Evolutionary conservation across 1,140 invertebrate species (phyloP), one percentile per base, ranked within the genome.

Genomic region (Physella acuta): DNA sequence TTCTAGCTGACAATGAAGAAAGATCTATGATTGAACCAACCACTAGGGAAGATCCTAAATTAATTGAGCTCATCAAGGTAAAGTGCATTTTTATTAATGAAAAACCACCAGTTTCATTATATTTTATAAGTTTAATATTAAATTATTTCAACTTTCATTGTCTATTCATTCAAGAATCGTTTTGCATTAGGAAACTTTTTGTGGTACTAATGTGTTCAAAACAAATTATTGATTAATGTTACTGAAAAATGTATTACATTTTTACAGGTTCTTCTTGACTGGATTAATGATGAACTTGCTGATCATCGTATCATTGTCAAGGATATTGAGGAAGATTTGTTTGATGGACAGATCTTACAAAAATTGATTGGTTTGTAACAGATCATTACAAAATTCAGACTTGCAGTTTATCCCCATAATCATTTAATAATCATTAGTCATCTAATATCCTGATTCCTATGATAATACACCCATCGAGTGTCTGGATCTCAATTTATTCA

Each of bases 201-300:
- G 8, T 28, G 11, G 58, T 60, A 11, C 5, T 30, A 60, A 31
- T 60, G 33, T 60, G 11, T 30, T 20, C 33, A 60, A 20, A 56
- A 56, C 26, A n/a, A n/a, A n/a, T n/a, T n/a, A n/a, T n/a, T n/a
- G n/a, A n/a, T n/a, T n/a, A n/a, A n/a, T n/a, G n/a, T n/a, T n/a
- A n/a, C n/a, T n/a, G n/a, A n/a, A n/a, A n/a, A n/a, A n/a, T 44
- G 8, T 44, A 20, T 44, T 44, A 11, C 39, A 11, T 44, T 20
- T 56, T 75, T 71, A 11, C 73, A 83, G 82, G 91, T 98, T 56
- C 85, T 99, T n/a, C 92, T 97, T 71, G 94, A 98, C 74, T 99
- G 96, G 97, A 94, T 99, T 39, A 99, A 99, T 85, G 95, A 99
- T 87, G 97, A 97, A 84, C 84, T 99, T n/a, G 96, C 96, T 0